Base-by-base conservation (phyloP, 37 sponge, comb jelly and placozoan species). In the Beroe ovata region DNA sequence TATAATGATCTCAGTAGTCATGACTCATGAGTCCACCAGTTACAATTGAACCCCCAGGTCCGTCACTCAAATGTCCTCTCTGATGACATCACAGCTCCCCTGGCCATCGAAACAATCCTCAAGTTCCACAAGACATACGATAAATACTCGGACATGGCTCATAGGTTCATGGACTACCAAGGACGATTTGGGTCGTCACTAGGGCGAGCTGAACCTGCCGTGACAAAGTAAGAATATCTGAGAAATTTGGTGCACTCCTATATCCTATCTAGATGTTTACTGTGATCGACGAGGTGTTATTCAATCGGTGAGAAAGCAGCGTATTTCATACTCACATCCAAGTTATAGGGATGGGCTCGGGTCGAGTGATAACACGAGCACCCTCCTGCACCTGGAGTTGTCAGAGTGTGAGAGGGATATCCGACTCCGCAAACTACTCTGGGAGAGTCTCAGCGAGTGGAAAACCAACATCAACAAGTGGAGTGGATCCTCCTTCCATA, bases 401-500 rank as follows among this genome's bases (percentile, higher is more conserved):
- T 36, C 64, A 22, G 89, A 89, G 64, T 37, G 39, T 23, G 64
- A 89, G 39, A 60, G 89, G 3, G 89, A 89, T 29, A 63, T 89
- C 19, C 25, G 64, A 8, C 71, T 89, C 0, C 89, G 91, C 22
- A 36, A 90, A 63, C n/a, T 72, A 6, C 84, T 93, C 21, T 91
- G 91, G 42, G 69, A 60, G 41, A 39, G 30, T 1, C 71, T 60
- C 14, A 42, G 26, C 25, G 91, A 91, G 26, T 93, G 93, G 93
- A 64, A 89, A n/a, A 33, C 19, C 11, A 38, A 84, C 39, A 36
- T 63, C 34, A 40, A 30, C n/a, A 41, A 42, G 35, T 92, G 91
- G 91, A 72, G 36, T 18, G 30, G 34, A 1, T 0, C 39, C 22
- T 62, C 89, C 19, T 32, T 92, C 58, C 37, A 41, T 18, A 35